Evolutionary conservation across 2,888 invertebrate species (phyloP).

Genomic region (Erynnis tages): DNA sequence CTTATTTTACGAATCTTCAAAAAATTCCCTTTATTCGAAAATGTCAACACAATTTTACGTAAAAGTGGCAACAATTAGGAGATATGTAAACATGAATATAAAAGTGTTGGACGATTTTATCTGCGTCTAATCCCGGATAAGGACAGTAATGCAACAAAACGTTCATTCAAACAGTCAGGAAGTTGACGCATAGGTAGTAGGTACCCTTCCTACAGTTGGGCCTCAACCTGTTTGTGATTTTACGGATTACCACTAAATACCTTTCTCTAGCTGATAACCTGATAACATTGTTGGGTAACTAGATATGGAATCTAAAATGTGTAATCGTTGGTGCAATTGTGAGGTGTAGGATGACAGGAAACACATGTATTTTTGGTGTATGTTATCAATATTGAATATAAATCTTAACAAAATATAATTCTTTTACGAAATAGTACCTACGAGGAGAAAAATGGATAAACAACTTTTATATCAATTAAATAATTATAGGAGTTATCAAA

Average conservation of each 20-base stretch:
- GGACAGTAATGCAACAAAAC: slow-evolving; percentile 36
- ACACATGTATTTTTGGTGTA: too few relatives aligned
- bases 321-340: background rate
- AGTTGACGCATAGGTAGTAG: slow-evolving; percentile 65
- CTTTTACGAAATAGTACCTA: too few relatives aligned
- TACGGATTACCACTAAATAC: slow-evolving; percentile 48
- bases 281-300: slow-evolving; percentile 36
- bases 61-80: slow-evolving; percentile 18
- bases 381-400: too few relatives aligned
- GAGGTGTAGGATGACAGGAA: slow-evolving; percentile 6
- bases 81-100: slow-evolving; percentile 22
- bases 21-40: slow-evolving; percentile 18
- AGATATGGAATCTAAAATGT: slow-evolving; percentile 10
- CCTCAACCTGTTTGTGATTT: slow-evolving; percentile 51
- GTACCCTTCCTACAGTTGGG: slow-evolving; percentile 40
- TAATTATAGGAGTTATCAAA: too few relatives aligned
- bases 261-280: slow-evolving; percentile 56
- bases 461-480: too few relatives aligned
- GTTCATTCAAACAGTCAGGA: slow-evolving; percentile 55
- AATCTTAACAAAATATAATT: too few relatives aligned
- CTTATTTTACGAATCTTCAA: too few relatives aligned
- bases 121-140: slow-evolving; percentile 48
- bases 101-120: slow-evolving; percentile 47
- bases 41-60: slow-evolving; percentile 22
- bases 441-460: too few relatives aligned